phyloP scores from a whole-genome alignment of 2,888 invertebrate species.

The Marasmarcha lunaedactyla region DNA sequence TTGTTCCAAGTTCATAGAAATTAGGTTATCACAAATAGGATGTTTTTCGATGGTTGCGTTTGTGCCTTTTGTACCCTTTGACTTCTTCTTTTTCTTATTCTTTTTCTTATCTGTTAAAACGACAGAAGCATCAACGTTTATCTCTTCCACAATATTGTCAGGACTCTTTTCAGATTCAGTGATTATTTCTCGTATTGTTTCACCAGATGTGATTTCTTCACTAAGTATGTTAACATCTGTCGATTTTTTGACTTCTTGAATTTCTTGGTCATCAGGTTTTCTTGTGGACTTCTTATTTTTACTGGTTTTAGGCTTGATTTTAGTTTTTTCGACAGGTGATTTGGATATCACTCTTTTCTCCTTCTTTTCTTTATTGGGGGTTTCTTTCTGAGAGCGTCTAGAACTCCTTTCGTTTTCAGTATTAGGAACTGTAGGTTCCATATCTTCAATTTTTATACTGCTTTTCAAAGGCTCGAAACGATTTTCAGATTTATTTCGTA shows the following conservation, averaged over 20 bases:
- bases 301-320: slow-evolving; percentile 26
- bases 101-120: slow-evolving; percentile 33
- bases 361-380: slow-evolving; percentile 21
- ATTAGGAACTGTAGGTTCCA: slow-evolving; percentile 21
- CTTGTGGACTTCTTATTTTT: slow-evolving; percentile 29
- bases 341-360: slow-evolving; percentile 12
- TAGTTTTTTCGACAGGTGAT: slow-evolving; percentile 30
- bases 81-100: slow-evolving; percentile 45
- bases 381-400: slow-evolving; percentile 49
- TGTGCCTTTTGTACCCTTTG: slow-evolving; percentile 27
- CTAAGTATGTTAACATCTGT: no score
- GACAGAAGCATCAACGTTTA: slow-evolving; percentile 3
- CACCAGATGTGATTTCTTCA: no score
- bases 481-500: slow-evolving; percentile 42
- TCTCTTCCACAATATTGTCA: no score
- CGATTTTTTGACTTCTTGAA: no score
- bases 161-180: no score
- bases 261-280: slow-evolving; percentile 15
- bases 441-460: slow-evolving; percentile 29
- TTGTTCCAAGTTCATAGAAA: no score
- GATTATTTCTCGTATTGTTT: no score
- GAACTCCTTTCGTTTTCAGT: slow-evolving; percentile 32
- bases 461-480: slow-evolving; percentile 40
- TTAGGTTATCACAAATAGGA: no score
- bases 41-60: slow-evolving; percentile 6